Evolutionary conservation across 1,140 invertebrate species (phyloP), one percentile per base, ranked within the genome.

Genomic region (Formica selysi): DNA sequence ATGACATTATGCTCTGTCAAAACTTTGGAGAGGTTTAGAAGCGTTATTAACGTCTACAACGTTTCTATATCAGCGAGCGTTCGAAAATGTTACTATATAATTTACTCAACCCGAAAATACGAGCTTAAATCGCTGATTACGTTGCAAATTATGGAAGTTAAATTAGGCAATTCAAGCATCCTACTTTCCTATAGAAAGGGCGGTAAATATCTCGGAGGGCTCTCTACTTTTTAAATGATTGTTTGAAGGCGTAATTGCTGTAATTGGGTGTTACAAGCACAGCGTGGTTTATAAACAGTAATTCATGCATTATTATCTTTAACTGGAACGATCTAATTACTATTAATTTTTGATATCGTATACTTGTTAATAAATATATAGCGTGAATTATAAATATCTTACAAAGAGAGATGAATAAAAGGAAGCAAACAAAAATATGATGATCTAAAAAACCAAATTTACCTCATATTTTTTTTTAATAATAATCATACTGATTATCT

Each of bases 1-100:
- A 26, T 73, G 79, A 83, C 68, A 83, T 83, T 83, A 83, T 83
- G 79, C 73, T 83, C 79, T 62, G 79, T 74, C 79, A 83, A 83
- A 83, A 83, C 68, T 83, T 83, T 36, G 29, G 36, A 57, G 54
- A 70, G 79, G 38, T 83, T 74, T 83, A 83, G 79, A 73, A 61
- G 54, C 68, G 68, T 83, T 83, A 83, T 83, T 83, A 83, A 83
- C 79, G 68, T 48, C 38, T 74, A 61, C 79, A 73, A 59, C 68
- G 54, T 83, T 83, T 83, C 38, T 57, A 8, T 61, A 83, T 83
- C 68, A 11, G n/a, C 65, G 22, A 29, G 22, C 38, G 26, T 48
- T 36, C n/a, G 44, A 44, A 83, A 83, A 83, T 11, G 68, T 41
- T 62, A 48, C 68, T 48, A 13, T 83, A 74, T 73, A 70, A 83